Evolutionary conservation across 1,140 invertebrate genomes (phyloP), one percentile per base, ranked within the genome.

Genomic region (Drosophila pachea): DNA sequence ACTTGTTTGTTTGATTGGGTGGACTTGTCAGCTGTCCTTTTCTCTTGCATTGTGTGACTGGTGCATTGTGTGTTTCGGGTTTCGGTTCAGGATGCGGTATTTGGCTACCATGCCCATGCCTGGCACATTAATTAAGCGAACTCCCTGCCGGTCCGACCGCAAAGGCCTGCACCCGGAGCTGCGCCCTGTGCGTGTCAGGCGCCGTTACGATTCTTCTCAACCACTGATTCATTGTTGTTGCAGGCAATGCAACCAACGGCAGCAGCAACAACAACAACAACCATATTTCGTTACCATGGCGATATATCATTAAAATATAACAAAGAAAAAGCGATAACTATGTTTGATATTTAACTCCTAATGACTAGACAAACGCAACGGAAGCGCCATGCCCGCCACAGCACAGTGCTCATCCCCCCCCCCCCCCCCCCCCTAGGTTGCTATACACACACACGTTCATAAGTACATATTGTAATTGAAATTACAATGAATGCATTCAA

Each of bases 251-350:
- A 58, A 43, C 53, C 61, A 12, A 61, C 45, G 31, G 4, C 60
- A 45, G n/a, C 48, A 50, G 22, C 42, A 40, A 12, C 35, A 42
- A 14, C 35, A 42, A 12, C 9, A 16, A 43, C 38, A 53, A 62
- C 50, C 63, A 60, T 59, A 63, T 5, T 56, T 53, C 45, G 67
- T 69, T 69, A 36, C 60, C 53, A 36, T 36, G 60, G 53, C 14
- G 56, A 69, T 69, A 69, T 56, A 69, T 69, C 67, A 64, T 64
- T 69, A 69, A 63, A 64, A 50, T 69, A 56, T 64, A 69, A 69
- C 60, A 68, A 54, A 35, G 22, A 54, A 35, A 36, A n/a, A 2
- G 35, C 11, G 35, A 47, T 9, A 9, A 31, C 6, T 35, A 33
- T 50, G 35, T 32, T 3, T 63, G 42, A 68, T 61, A 54, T 61